These are phyloP conservation scores for Diplazon laetatorius DNA, from an alignment of 2,888 invertebrate genomes.

Conservation along the genomic window DNA sequence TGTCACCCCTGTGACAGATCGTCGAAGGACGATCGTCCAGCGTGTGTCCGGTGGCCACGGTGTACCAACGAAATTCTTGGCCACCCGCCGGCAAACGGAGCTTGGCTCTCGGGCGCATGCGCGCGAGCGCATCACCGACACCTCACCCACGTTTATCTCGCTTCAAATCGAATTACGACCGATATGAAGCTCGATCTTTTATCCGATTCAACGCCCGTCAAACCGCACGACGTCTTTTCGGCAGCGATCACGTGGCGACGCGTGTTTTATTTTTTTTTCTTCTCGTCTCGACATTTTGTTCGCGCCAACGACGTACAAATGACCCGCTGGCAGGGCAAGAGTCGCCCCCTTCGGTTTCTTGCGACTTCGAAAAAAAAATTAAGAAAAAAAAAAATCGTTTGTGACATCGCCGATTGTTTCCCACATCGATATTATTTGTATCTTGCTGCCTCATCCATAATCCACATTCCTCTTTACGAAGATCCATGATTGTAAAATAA, in stretches of 20 bases:
- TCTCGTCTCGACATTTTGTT: neutral
- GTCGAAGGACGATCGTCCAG: slow-evolving; percentile 18
- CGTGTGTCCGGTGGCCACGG: slow-evolving; percentile 24
- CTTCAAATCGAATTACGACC: slow-evolving; percentile 68
- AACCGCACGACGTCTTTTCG: slow-evolving; percentile 37
- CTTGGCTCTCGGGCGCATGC: neutral
- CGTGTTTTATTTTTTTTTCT: slow-evolving; percentile 43
- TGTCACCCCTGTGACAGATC: slow-evolving; percentile 39
- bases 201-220: slow-evolving; percentile 69
- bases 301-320: slow-evolving; percentile 12
- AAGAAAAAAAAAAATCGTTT: too few species aligned
- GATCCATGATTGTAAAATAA: too few species aligned
- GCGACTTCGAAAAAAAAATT: too few species aligned
- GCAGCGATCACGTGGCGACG: slow-evolving; percentile 56
- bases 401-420: too few species aligned
- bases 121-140: slow-evolving; percentile 33
- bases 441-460: neutral
- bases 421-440: too few species aligned
- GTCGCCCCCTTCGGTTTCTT: too few species aligned
- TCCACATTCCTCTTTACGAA: neutral
- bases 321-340: too few species aligned
- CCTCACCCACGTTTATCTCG: slow-evolving; percentile 44
- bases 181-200: slow-evolving; percentile 46
- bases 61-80: slow-evolving; percentile 54
- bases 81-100: slow-evolving; percentile 52